These are phyloP conservation scores for Mantis religiosa DNA, from an alignment of 2,888 invertebrate species.

Conservation along the genomic window DNA sequence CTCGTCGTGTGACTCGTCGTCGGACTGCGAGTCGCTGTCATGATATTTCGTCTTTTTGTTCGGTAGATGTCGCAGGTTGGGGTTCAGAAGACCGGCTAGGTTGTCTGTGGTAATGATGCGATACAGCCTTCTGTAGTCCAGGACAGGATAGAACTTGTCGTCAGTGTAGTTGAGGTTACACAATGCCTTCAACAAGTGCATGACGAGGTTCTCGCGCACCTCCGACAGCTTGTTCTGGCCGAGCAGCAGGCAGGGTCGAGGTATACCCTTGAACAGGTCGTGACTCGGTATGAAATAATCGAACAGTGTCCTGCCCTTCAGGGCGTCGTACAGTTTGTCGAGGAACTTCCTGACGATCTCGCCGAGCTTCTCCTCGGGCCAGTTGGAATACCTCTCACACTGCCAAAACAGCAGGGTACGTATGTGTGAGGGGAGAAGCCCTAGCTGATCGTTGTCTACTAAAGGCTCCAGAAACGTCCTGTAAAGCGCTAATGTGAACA, in stretches of 20 bases:
- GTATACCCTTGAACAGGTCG: conserved; percentile 69
- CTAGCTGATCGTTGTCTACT: conserved; percentile 51
- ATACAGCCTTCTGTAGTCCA: conserved; percentile 58
- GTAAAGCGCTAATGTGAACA: conserved; percentile 64
- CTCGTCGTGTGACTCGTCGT: conserved; percentile 1
- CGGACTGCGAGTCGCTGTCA: background rate
- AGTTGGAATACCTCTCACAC: conserved; percentile 65
- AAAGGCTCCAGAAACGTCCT: conserved; percentile 66
- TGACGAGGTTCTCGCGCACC: conserved; percentile 66
- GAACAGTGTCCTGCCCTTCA: conserved; percentile 58
- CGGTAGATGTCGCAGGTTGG: background rate
- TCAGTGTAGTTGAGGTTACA: conserved; percentile 61
- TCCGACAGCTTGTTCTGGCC: conserved; percentile 64
- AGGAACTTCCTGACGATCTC: conserved; percentile 61
- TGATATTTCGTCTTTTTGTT: background rate
- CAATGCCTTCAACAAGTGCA: conserved; percentile 64
- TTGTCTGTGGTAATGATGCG: conserved; percentile 48
- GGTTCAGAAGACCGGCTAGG: conserved; percentile 23
- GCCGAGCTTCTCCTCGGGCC: conserved; percentile 72
- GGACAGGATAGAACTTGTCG: conserved; percentile 60
- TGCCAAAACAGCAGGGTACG: conserved; percentile 73
- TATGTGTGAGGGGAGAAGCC: conserved; percentile 67
- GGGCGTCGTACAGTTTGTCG: conserved; percentile 56
- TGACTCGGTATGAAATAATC: conserved; percentile 71
- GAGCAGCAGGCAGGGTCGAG: conserved; percentile 56